Evolutionary conservation across 2,888 invertebrate genomes (phyloP).

Genomic region (Acleris literana): DNA sequence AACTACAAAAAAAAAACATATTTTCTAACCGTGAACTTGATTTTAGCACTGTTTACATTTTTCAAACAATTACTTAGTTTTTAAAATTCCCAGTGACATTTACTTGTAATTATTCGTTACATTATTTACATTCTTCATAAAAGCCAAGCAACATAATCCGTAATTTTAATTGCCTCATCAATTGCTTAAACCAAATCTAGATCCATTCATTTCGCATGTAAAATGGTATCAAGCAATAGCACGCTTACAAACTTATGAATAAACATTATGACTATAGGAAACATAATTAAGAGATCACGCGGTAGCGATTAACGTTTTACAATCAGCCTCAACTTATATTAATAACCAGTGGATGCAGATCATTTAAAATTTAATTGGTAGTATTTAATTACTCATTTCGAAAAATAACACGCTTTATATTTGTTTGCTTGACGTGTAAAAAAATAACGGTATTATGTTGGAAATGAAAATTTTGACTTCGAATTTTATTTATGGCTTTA

Average conservation of each 20-base stretch:
- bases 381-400: constrained; percentile 7
- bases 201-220: constrained; percentile 23
- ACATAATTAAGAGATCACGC: constrained; percentile 39
- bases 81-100: no score
- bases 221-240: constrained; percentile 8
- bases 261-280: constrained; percentile 15
- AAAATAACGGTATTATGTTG: not conserved
- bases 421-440: not conserved
- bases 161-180: not conserved
- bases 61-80: no score
- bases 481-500: not conserved
- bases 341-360: constrained; percentile 13
- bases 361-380: constrained; percentile 8
- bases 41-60: no score
- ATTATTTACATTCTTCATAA: no score
- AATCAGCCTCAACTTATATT: constrained; percentile 15
- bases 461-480: not conserved
- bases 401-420: not conserved
- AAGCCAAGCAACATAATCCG: not conserved
- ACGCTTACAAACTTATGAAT: constrained; percentile 22
- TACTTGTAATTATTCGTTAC: no score
- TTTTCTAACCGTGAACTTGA: no score
- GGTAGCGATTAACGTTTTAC: constrained; percentile 29
- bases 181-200: constrained; percentile 28
- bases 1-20: no score